phyloP scores from a whole-genome alignment of 2,888 invertebrate genomes.

The Dolichopus griseipennis region DNA sequence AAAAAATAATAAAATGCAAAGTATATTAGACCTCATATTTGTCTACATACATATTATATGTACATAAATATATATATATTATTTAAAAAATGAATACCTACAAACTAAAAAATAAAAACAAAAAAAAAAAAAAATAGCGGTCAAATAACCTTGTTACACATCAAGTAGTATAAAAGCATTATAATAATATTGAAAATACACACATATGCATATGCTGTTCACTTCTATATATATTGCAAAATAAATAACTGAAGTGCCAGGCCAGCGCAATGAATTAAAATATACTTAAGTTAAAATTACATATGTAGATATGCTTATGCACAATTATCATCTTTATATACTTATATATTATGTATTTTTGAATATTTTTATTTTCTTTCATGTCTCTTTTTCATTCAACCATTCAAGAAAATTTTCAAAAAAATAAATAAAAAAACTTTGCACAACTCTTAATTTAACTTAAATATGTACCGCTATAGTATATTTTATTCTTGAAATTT shows the following conservation, averaged over 20 bases:
- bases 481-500: too few species aligned
- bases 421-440: too few species aligned
- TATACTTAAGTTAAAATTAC: background rate
- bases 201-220: too few species aligned
- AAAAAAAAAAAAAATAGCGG: background rate
- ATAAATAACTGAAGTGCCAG: too few species aligned
- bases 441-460: too few species aligned
- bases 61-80: too few species aligned
- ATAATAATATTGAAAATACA: background rate
- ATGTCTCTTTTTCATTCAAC: background rate
- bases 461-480: too few species aligned
- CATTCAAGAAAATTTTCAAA: background rate
- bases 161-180: background rate
- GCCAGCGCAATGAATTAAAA: too few species aligned
- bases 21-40: background rate
- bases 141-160: constrained; percentile 6
- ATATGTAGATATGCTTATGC: background rate
- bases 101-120: background rate
- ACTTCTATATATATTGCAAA: too few species aligned
- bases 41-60: too few species aligned
- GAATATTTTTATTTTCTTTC: background rate
- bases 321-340: background rate
- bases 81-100: background rate
- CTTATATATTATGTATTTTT: background rate
- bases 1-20: background rate